A percentile compares a stretch with the other conserved stretches of the same genome.
phyloP scores from a whole-genome alignment of 2,797 vertebrate species.

The Xyrichtys novacula region DNA sequence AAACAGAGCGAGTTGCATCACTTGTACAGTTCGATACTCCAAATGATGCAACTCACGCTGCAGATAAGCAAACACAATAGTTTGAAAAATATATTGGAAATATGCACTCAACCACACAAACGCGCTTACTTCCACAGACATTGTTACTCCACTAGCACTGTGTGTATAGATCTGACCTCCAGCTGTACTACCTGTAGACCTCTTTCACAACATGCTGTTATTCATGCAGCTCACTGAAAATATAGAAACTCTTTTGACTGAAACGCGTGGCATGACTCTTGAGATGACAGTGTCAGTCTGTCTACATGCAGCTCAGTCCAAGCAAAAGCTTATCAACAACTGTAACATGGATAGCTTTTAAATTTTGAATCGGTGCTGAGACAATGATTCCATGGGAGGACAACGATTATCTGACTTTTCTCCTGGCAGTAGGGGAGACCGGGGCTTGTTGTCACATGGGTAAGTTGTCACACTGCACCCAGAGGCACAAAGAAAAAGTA shows the following conservation, averaged over 20 bases:
- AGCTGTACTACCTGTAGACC: neutral
- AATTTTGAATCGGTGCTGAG: neutral
- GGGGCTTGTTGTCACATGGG: no score
- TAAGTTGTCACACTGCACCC: no score
- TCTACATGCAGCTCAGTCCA: neutral
- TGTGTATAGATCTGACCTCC: constrained; percentile 7
- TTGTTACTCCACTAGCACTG: constrained; percentile 16
- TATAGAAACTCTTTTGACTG: neutral
- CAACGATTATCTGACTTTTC: constrained; percentile 2
- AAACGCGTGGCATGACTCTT: constrained; percentile 1
- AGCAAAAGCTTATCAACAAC: constrained; percentile 3
- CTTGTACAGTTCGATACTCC: constrained; percentile 30
- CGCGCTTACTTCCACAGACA: constrained; percentile 6
- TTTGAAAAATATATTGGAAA: constrained; percentile 52
- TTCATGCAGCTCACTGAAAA: constrained; percentile 25
- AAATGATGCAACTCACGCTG: constrained; percentile 66
- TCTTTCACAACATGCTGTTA: constrained; percentile 6
- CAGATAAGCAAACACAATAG: constrained; percentile 70
- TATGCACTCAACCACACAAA: constrained; percentile 26
- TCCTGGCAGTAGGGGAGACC: no score
- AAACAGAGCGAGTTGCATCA: constrained; percentile 65
- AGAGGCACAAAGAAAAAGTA: no score
- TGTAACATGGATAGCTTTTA: neutral
- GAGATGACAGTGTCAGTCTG: neutral
- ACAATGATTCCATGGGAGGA: no score